Evolutionary conservation across 2,888 invertebrate species (phyloP).

Genomic region (Tromatobia lineatoria): DNA sequence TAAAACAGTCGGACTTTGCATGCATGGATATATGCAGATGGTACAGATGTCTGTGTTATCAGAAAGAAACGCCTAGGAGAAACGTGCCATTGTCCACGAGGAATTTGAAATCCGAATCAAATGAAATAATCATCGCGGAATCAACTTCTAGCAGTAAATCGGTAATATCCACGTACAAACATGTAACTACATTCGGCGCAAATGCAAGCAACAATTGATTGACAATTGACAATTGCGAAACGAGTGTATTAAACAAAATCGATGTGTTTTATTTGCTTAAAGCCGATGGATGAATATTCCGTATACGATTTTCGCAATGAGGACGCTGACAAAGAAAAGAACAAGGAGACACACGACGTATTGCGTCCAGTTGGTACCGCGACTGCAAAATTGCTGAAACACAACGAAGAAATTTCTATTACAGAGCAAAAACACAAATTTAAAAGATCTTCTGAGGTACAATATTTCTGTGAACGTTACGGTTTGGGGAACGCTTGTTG

Average conservation of each 20-base stretch:
- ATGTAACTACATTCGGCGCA: slow-evolving; percentile 1
- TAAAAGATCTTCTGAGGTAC: slow-evolving; percentile 6
- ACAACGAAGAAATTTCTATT: slow-evolving; percentile 5
- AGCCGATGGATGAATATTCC: slow-evolving; percentile 2
- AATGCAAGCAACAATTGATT: slow-evolving; percentile 5
- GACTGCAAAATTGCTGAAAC: slow-evolving; percentile 6
- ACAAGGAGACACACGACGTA: slow-evolving; percentile 11
- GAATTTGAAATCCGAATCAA: slow-evolving; percentile 11
- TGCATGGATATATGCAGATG: slow-evolving; percentile 3
- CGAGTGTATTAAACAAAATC: slow-evolving; percentile 9
- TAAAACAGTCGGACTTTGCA: slow-evolving; percentile 8
- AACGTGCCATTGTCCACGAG: slow-evolving; percentile 8
- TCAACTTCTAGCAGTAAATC: slow-evolving; percentile 8
- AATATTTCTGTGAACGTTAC: background rate
- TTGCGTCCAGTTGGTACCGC: slow-evolving; percentile 11
- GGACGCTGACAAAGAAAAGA: slow-evolving; percentile 9
- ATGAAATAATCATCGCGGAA: slow-evolving; percentile 8
- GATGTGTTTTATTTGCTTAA: slow-evolving; percentile 8
- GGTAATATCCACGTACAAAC: slow-evolving; percentile 8
- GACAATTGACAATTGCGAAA: background rate
- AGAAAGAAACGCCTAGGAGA: slow-evolving; percentile 1
- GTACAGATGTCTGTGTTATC: background rate
- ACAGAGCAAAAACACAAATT: slow-evolving; percentile 8
- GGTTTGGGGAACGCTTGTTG: background rate
- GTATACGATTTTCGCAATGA: slow-evolving; percentile 5